Evolutionary conservation across 2,113 vertebrate species (phyloP).

Genomic region (Prietella phreatophila): DNA sequence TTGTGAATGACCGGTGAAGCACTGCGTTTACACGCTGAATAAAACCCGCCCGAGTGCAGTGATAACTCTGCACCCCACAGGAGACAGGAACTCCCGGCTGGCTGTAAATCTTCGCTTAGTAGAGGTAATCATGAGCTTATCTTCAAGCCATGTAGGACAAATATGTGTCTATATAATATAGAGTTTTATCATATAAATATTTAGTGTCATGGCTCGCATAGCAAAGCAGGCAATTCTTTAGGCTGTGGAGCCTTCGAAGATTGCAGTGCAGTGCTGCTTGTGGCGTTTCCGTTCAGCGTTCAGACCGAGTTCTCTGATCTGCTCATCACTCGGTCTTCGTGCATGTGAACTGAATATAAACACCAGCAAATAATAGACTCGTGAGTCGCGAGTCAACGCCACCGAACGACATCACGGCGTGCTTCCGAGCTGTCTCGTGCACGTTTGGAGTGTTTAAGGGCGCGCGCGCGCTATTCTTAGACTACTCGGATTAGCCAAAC

Average conservation of each 20-base stretch:
- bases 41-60: background rate
- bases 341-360: background rate
- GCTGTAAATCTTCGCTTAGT: background rate
- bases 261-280: background rate
- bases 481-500: background rate
- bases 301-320: background rate
- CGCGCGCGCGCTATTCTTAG: constrained; percentile 50
- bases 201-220: background rate
- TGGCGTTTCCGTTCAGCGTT: background rate
- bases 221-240: background rate
- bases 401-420: no score
- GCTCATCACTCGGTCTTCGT: background rate
- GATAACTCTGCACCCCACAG: background rate
- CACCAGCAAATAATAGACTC: background rate
- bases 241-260: background rate
- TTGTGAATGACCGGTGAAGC: no score
- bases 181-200: background rate
- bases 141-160: background rate
- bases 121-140: background rate
- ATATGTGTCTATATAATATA: background rate
- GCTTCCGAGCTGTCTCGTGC: background rate
- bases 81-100: background rate
- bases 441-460: background rate
- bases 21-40: no score
- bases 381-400: background rate